Percentiles rank a stretch among this genome's conserved stretches.
phyloP scores from a whole-genome alignment of 2,113 vertebrate species.

The Clinocottus analis region DNA sequence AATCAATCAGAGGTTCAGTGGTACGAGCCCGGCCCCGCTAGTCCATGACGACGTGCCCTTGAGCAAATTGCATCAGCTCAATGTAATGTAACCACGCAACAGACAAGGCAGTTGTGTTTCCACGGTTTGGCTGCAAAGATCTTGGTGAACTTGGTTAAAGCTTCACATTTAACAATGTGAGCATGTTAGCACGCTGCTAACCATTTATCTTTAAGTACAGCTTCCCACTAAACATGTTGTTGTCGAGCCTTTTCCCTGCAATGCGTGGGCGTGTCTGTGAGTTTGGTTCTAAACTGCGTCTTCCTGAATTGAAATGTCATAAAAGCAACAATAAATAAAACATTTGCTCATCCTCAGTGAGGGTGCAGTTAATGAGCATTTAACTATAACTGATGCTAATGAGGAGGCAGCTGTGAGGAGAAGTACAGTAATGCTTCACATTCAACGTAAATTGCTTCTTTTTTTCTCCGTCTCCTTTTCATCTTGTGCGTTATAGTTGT shows the following conservation, averaged over 20 bases:
- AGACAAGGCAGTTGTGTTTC: neutral
- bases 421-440: neutral
- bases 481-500: neutral
- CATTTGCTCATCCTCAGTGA: constrained; percentile 1
- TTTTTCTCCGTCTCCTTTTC: neutral
- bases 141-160: no score
- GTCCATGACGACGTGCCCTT: no score
- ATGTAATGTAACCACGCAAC: no score
- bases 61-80: no score
- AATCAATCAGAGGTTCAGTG: no score
- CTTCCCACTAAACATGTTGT: neutral
- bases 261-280: neutral
- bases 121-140: no score
- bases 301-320: neutral
- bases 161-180: no score
- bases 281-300: neutral
- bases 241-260: no score
- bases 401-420: constrained; percentile 11
- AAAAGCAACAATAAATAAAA: neutral
- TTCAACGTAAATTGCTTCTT: neutral
- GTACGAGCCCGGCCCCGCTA: no score
- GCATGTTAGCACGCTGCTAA: neutral
- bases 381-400: neutral
- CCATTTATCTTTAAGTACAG: neutral
- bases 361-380: neutral